Conservation (phyloP, 1,140 invertebrate genomes). For the Oreohelix idahoensis region DNA sequence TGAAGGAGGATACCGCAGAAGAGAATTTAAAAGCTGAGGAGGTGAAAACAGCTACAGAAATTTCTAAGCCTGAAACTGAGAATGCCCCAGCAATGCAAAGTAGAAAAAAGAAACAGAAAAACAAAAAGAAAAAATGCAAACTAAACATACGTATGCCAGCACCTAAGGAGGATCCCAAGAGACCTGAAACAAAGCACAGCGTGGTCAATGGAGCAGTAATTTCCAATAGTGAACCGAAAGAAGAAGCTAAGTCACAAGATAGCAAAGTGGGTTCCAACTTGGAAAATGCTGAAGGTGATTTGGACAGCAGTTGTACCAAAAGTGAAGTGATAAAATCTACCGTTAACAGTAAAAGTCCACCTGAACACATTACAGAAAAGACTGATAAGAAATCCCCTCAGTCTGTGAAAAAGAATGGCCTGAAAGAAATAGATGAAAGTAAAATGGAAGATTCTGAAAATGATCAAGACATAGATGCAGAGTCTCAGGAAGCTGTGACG, state of each 20-base stretch:
- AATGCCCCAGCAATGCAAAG: neutral
- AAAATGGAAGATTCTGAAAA: neutral
- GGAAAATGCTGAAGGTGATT: neutral
- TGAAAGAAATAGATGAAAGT: neutral
- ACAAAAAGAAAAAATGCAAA: conserved; percentile 1
- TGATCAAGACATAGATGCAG: neutral
- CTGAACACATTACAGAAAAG: neutral
- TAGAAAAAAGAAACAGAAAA: neutral
- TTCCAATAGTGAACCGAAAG: neutral
- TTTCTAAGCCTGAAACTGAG: neutral
- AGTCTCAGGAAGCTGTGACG: neutral
- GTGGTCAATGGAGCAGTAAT: neutral
- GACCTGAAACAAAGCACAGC: neutral
- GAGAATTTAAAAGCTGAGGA: neutral
- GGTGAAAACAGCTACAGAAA: neutral
- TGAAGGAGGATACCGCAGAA: neutral
- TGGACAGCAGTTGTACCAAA: neutral
- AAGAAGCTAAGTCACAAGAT: neutral
- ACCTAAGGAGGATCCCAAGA: neutral
- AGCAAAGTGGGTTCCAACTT: neutral
- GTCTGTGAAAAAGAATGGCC: neutral
- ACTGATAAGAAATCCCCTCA: neutral
- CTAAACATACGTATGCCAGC: neutral
- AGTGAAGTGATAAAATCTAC: neutral
- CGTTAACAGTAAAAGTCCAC: neutral